Conservation (phyloP, 2,797 vertebrate genomes). For the Lates japonicus region DNA sequence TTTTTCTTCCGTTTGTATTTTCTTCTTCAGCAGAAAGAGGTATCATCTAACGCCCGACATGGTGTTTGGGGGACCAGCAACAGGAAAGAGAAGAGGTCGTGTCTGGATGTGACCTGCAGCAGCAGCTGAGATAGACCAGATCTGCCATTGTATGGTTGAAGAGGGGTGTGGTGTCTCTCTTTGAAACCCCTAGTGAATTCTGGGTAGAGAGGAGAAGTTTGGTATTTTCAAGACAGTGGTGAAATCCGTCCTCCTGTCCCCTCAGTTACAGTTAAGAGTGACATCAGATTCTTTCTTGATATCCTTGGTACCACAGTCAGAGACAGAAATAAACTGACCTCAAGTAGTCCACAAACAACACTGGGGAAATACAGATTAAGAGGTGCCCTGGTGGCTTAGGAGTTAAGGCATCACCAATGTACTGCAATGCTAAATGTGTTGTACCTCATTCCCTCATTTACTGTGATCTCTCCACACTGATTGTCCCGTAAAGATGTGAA, state of each 20-base stretch:
- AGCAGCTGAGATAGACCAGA: constrained; percentile 79
- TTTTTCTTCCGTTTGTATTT: constrained; percentile 50
- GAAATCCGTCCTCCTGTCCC: constrained; percentile 41
- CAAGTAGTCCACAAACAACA: not conserved
- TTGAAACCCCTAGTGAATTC: constrained; percentile 35
- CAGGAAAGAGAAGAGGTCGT: constrained; percentile 77
- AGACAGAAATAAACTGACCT: constrained; percentile 15
- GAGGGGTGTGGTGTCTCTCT: constrained; percentile 47
- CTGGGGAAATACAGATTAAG: not conserved
- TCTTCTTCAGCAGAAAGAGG: constrained; percentile 63
- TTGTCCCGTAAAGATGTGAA: too few relatives aligned
- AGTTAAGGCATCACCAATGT: not conserved
- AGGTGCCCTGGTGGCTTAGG: not conserved
- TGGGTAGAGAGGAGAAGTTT: constrained; percentile 25
- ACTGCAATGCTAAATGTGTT: not conserved
- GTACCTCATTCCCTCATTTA: too few relatives aligned
- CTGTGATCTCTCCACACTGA: too few relatives aligned
- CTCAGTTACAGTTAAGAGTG: constrained; percentile 13
- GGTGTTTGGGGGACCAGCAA: constrained; percentile 61
- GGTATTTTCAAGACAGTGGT: constrained; percentile 37
- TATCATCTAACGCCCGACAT: constrained; percentile 80
- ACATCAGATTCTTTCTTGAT: constrained; percentile 8
- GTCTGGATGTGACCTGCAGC: constrained; percentile 74
- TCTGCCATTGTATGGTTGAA: constrained; percentile 46
- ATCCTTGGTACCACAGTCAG: not conserved